Evolutionary conservation across 2,113 vertebrate genomes (phyloP).

Genomic region (Picathartes gymnocephalus): DNA sequence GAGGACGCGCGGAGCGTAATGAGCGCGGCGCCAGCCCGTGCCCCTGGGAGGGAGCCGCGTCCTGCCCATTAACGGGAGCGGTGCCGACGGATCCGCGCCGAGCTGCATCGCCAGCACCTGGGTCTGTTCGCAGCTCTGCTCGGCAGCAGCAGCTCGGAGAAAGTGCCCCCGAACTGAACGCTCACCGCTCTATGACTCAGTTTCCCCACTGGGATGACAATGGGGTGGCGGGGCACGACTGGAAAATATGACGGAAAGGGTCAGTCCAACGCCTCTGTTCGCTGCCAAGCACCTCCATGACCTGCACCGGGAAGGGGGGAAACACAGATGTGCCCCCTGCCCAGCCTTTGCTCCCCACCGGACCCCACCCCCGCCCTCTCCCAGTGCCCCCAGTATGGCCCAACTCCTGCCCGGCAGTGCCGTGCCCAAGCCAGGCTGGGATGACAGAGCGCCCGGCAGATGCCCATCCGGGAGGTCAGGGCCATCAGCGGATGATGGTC

Average conservation of each 20-base stretch:
- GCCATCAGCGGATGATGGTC: not conserved
- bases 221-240: rapidly evolving
- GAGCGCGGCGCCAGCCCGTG: not conserved
- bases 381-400: not conserved
- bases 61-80: not conserved
- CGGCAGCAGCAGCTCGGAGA: not conserved
- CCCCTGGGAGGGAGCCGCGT: not conserved
- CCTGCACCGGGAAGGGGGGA: rapidly evolving
- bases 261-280: not conserved
- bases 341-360: rapidly evolving
- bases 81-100: not conserved
- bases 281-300: not conserved
- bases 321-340: not conserved
- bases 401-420: not conserved
- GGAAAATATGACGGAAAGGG: rapidly evolving
- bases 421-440: not conserved
- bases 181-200: rapidly evolving
- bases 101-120: not conserved
- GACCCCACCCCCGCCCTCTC: too few species aligned
- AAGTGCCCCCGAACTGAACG: rapidly evolving
- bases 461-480: not conserved
- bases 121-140: not conserved
- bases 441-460: not conserved
- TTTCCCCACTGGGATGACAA: not conserved
- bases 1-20: not conserved